Conservation (phyloP, 1,140 invertebrate genomes). For the Drosophila gunungcola region DNA sequence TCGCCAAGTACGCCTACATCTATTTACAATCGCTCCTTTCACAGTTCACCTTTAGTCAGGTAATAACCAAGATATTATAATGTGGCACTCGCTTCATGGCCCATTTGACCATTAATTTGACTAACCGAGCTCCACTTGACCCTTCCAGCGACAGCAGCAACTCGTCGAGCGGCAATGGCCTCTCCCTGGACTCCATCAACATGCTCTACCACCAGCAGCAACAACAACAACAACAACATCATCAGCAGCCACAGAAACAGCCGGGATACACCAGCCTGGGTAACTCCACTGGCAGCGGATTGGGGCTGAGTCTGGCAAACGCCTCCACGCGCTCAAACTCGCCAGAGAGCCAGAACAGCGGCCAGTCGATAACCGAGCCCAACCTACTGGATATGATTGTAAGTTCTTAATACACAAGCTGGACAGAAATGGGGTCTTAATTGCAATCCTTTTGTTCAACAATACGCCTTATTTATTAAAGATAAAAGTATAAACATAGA, state of each 20-base stretch:
- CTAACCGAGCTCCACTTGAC: not conserved
- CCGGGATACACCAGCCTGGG: constrained; percentile 49
- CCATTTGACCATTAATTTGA: not conserved
- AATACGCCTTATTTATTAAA: too few relatives aligned
- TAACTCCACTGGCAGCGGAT: constrained; percentile 39
- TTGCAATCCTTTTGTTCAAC: too few relatives aligned
- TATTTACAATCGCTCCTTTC: constrained; percentile 85
- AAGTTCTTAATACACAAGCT: constrained; percentile 35
- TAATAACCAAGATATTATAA: constrained; percentile 53
- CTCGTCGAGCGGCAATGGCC: constrained; percentile 76
- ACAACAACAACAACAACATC: too few relatives aligned
- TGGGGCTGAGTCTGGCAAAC: constrained; percentile 64
- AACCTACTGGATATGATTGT: constrained; percentile 89
- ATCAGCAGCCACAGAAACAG: constrained; percentile 44
- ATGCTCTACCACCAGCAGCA: constrained; percentile 74
- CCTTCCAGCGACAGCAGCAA: constrained; percentile 79
- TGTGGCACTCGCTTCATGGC: constrained; percentile 36
- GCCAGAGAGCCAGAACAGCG: constrained; percentile 87
- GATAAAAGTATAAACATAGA: too few relatives aligned
- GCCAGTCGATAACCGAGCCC: constrained; percentile 87
- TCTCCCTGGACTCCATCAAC: constrained; percentile 75
- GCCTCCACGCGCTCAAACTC: constrained; percentile 87
- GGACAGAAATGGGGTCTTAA: too few relatives aligned
- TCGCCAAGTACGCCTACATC: constrained; percentile 86
- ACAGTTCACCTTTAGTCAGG: constrained; percentile 84